Base-by-base conservation (phyloP, 2,888 invertebrate genomes). In the Agrotis puta region DNA sequence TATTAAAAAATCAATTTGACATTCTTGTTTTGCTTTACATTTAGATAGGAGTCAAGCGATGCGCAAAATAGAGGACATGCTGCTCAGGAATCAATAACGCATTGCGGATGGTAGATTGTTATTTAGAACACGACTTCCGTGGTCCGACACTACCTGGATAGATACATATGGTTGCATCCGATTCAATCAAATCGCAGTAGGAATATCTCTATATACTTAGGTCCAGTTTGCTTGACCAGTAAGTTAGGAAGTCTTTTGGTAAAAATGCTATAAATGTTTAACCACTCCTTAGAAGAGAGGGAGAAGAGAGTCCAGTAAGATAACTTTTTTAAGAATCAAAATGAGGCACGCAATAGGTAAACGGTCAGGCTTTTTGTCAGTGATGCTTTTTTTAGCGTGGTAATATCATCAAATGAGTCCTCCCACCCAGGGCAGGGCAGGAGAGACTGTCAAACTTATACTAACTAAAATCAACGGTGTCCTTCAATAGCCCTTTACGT, bases 41-140 rank as follows among this genome's bases (percentile, higher is more conserved):
- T 45, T 51, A 20, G 13, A 47, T 14, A 13, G 2, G 13, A 54
- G 27, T n/a, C 20, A 18, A 70, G 33, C 58, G 14, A 39, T 20
- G 70, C 20, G 39, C 24, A 54, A 48, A 54, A 61, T n/a, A 14
- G 27, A 48, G 18, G 48, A 54, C 47, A 27, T 54, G 39, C 61
- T 47, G 20, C 33, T 61, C 20, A 70, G 24, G 3, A 70, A 48
- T 45, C 45, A 67, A 57, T 59, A 59, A 33, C 71, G 14, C 24
- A 33, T 53, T 47, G 18, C 33, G 59, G 16, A 47, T 47, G 51
- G 33, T 27, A 50, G 20, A 47, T 50, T 57, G 18, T 22, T 20
- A 13, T 61, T 48, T 24, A 54, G 47, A 48, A 18, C 14, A 39
- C 39, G 27, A 43, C 22, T 56, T 56, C 43, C 43, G 43, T 57